Evolutionary conservation across 2,113 vertebrate species (phyloP).

Genomic region (Thalassarche chlororhynchos): DNA sequence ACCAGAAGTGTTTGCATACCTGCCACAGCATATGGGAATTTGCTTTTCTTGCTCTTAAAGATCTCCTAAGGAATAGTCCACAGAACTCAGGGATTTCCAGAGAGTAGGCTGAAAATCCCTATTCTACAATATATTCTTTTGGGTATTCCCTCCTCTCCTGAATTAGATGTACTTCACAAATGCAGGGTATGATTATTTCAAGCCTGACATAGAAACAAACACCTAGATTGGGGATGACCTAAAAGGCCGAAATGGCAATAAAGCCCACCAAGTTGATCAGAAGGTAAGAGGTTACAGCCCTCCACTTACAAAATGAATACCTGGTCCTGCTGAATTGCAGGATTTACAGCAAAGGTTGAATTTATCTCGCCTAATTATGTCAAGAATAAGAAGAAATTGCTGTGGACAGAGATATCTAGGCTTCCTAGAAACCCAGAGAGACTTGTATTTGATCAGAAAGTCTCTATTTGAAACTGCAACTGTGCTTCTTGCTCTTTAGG

Average conservation of each 20-base stretch:
- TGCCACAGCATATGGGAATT: neutral
- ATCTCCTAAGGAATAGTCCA: neutral
- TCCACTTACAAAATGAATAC: neutral
- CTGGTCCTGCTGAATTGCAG: neutral
- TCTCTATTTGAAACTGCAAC: neutral
- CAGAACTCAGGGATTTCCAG: neutral
- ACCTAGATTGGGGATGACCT: neutral
- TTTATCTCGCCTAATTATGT: neutral
- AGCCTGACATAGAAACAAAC: neutral
- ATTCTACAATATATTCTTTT: neutral
- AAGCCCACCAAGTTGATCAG: neutral
- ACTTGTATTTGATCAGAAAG: neutral
- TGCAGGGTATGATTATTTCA: neutral
- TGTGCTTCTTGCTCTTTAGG: neutral
- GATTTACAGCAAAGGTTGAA: neutral
- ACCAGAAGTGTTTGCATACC: neutral
- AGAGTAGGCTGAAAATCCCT: neutral
- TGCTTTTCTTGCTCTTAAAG: neutral
- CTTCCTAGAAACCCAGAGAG: neutral
- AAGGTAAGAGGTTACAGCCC: neutral
- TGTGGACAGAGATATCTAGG: neutral
- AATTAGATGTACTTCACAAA: neutral
- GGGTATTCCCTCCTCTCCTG: neutral
- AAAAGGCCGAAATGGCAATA: neutral
- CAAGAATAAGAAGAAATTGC: neutral